phyloP scores from a whole-genome alignment of 2,888 invertebrate genomes.

The Acanthosepion esculentum region DNA sequence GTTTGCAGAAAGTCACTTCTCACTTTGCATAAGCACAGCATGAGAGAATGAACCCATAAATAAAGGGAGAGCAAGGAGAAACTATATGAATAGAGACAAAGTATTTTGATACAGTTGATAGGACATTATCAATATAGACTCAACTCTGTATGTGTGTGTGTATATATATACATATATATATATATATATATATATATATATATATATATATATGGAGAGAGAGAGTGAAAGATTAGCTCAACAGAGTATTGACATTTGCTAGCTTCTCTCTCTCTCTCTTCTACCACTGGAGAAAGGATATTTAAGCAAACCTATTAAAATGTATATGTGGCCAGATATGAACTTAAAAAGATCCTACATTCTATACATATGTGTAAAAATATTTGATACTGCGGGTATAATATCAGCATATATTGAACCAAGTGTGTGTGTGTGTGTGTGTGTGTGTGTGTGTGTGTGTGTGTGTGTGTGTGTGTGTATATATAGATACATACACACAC shows the following conservation, averaged over 20 bases:
- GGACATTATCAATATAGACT: background rate
- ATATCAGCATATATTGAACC: too few species aligned
- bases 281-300: background rate
- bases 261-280: background rate
- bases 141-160: background rate
- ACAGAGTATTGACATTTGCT: background rate
- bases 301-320: background rate
- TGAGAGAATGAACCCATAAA: background rate
- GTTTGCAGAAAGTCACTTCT: constrained; percentile 20
- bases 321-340: too few species aligned
- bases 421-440: too few species aligned
- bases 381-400: too few species aligned
- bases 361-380: too few species aligned
- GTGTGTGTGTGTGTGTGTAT: too few species aligned
- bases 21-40: background rate
- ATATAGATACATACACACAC: too few species aligned
- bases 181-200: too few species aligned
- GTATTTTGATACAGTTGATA: background rate
- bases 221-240: background rate
- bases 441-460: too few species aligned
- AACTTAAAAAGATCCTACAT: too few species aligned
- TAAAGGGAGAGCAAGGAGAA: background rate
- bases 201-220: too few species aligned
- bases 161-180: too few species aligned
- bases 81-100: background rate